Base-by-base conservation (phyloP, 1,140 invertebrate species). In the Bombyx mandarina region DNA sequence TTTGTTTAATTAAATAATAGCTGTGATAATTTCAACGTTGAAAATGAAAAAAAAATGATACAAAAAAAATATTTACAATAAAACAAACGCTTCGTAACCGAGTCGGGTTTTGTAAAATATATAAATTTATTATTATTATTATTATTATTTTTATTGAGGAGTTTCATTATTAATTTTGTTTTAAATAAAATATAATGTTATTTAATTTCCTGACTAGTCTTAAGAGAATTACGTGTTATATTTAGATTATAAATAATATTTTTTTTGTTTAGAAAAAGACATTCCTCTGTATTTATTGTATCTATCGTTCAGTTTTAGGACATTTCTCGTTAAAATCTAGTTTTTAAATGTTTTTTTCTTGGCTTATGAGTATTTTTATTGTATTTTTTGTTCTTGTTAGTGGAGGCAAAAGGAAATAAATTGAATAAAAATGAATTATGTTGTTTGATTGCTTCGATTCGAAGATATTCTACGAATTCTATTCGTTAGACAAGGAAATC, bases 221-320 rank as follows among this genome's bases (percentile, higher is more conserved):
- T 86, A 82, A 82, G 79, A 59, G 62, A 77, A 68, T 73, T 70
- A 62, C 70, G 70, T 74, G 63, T 71, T 75, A 76, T 72, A 66
- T 45, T 63, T 60, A 68, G 71, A 60, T 68, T 74, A 65, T 73
- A 75, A 73, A 62, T 58, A 35, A 35, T 35, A 35, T 35, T 35
- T 35, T 35, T 35, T 35, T 56, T 60, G 48, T 57, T 58, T 66
- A 68, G 43, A 73, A 65, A 69, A 65, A 69, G 47, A 60, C 56
- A 67, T 56, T 71, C 54, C 44, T 62, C 64, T 82, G 73, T 85
- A 85, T 85, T 85, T 85, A 85, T 85, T 83, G 71, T 85, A 83
- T 78, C 72, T 83, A 79, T 67, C 26, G 58, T 72, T 75, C 63
- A 71, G 61, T 58, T 61, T 59, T 66, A 49, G 35, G 46, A 48